Evolutionary conservation across 1,140 invertebrate species (phyloP), one percentile per base, ranked within the genome.

Genomic region (Camponotus pennsylvanicus): DNA sequence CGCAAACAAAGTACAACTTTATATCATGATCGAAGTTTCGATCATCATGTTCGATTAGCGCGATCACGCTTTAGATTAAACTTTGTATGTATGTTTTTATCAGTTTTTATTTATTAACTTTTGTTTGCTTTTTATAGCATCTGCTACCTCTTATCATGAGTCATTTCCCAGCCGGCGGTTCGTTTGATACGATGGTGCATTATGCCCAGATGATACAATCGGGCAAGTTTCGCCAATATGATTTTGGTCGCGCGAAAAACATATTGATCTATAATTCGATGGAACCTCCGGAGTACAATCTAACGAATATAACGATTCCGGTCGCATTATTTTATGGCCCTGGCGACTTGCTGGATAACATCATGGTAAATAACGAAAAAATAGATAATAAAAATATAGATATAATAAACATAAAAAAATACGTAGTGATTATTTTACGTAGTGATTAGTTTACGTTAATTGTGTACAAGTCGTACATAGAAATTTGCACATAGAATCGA

Each of bases 121-220:
- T 40, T 4, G 37, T 40, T 4, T 40, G 3, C 37, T 40, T 40
- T 40, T 40, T 40, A 2, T 83, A 96, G 95, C 97, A 96, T 0
- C 96, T 97, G 91, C 88, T 98, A 0, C 96, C 97, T 0, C 96
- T 97, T 0, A 97, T 98, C 79, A 93, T 97, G 61, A 96, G 96
- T 0, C 97, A 98, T 90, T 95, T 96, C 42, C 98, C 98, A 0
- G 97, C 97, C 7, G 98, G 98, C 27, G 96, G 97, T 0, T 97
- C 98, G 0, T 96, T 96, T 34, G 97, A 97, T 87, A 97, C 98
- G 89, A 92, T 98, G 18, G 94, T 97, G 9, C 97, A 98, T 90
- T 97, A 95, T 86, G 96, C 95, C 0, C 97, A 97, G 89, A 94
- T 94, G 3, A 96, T 97, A 92, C 87, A 93, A 64, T 95, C 93